These are phyloP conservation scores for Drosophila stalkeri DNA, from an alignment of 2,888 invertebrate genomes.

Conservation along the genomic window DNA sequence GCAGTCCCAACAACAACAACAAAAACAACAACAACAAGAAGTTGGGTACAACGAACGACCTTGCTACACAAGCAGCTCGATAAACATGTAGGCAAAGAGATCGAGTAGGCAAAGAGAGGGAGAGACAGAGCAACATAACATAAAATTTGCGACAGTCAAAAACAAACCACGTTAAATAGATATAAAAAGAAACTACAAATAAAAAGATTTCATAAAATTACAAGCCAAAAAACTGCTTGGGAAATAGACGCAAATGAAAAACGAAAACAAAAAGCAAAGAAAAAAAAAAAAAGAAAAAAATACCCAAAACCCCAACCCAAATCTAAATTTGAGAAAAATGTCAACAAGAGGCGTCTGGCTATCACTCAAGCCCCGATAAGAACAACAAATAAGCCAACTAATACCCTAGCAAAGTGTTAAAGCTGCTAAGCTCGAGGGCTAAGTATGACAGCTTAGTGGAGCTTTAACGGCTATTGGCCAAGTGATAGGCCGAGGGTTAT, in stretches of 20 bases:
- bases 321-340: slow-evolving; percentile 16
- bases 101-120: slow-evolving; percentile 15
- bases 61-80: slow-evolving; percentile 74
- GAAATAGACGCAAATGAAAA: slow-evolving; percentile 48
- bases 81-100: slow-evolving; percentile 48
- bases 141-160: slow-evolving; percentile 55
- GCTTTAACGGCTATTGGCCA: not conserved
- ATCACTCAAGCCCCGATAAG: slow-evolving; percentile 40
- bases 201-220: slow-evolving; percentile 64
- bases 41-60: slow-evolving; percentile 76
- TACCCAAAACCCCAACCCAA: slow-evolving; percentile 23
- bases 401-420: slow-evolving; percentile 8
- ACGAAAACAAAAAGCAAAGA: slow-evolving; percentile 7
- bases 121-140: slow-evolving; percentile 11
- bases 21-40: slow-evolving; percentile 15
- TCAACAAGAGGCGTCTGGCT: slow-evolving; percentile 37
- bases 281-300: slow-evolving; percentile 21
- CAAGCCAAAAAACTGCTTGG: slow-evolving; percentile 49
- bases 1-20: slow-evolving; percentile 20
- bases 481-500: not conserved
- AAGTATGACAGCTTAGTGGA: slow-evolving; percentile 17
- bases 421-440: not conserved
- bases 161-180: slow-evolving; percentile 24
- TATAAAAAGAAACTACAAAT: slow-evolving; percentile 20
- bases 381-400: slow-evolving; percentile 15